Evolutionary conservation across 2,888 invertebrate species (phyloP).

Genomic region (Muscina levida): DNA sequence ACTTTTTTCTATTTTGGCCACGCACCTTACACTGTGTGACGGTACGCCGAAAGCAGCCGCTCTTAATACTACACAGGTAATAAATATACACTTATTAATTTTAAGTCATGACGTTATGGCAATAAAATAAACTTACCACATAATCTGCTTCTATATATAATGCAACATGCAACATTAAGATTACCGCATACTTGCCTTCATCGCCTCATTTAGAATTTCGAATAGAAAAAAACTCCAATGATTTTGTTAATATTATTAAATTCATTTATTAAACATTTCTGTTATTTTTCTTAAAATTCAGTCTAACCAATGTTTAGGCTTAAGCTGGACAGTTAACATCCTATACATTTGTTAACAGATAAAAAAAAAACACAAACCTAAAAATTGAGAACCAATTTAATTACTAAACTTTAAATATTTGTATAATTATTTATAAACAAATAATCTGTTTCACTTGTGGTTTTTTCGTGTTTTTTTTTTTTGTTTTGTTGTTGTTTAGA

Average conservation of each 20-base stretch:
- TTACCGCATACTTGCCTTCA: not conserved
- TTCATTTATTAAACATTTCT: conserved; percentile 38
- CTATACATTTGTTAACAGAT: conserved; percentile 24
- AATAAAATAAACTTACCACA: too few relatives aligned
- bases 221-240: conserved; percentile 1
- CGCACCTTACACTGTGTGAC: too few relatives aligned
- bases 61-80: too few relatives aligned
- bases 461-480: not conserved
- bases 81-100: too few relatives aligned
- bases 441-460: not conserved
- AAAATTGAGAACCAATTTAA: conserved; percentile 18
- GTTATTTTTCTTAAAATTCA: conserved; percentile 44
- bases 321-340: conserved; percentile 34
- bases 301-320: conserved; percentile 54
- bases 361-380: not conserved
- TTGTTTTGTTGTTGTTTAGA: not conserved
- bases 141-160: too few relatives aligned
- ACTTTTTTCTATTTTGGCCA: too few relatives aligned
- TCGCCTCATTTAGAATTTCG: not conserved
- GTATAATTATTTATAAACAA: conserved; percentile 29
- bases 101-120: too few relatives aligned
- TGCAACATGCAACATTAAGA: too few relatives aligned
- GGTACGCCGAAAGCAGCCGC: too few relatives aligned
- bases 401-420: conserved; percentile 1
- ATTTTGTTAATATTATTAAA: conserved; percentile 33